Conservation (phyloP, 64 coral and sea anemone genomes). For the Exaiptasia diaphana region DNA sequence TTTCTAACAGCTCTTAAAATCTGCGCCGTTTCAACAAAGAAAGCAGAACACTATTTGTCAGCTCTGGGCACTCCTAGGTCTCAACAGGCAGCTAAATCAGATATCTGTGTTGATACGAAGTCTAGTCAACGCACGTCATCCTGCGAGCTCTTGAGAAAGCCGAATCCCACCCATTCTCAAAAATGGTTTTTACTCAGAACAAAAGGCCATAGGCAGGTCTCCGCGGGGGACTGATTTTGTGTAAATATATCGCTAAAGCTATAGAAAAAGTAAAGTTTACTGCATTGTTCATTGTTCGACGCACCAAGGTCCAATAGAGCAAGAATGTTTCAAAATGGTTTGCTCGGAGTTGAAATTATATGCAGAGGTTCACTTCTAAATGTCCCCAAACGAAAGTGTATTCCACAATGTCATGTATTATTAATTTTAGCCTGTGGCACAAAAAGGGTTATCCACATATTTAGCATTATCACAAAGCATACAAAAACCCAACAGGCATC, state of each 20-base stretch:
- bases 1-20: too few relatives aligned
- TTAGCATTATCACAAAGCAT: conserved; percentile 28
- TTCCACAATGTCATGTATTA: too few relatives aligned
- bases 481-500: conserved; percentile 4
- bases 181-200: conserved; percentile 9
- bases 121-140: conserved; percentile 8
- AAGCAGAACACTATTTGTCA: too few relatives aligned
- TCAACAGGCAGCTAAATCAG: not conserved
- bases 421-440: conserved; percentile 55
- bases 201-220: conserved; percentile 1
- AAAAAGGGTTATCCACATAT: conserved; percentile 21
- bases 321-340: too few relatives aligned
- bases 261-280: not conserved
- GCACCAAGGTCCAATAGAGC: too few relatives aligned
- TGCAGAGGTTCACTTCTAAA: too few relatives aligned
- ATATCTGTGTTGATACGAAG: not conserved
- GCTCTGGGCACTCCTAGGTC: too few relatives aligned
- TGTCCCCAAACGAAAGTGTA: too few relatives aligned
- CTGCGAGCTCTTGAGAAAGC: not conserved
- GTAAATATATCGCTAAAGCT: conserved; percentile 1
- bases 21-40: too few relatives aligned
- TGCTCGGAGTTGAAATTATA: too few relatives aligned
- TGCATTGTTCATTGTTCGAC: too few relatives aligned
- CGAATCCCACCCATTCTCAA: not conserved
- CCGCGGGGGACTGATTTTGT: not conserved